These are phyloP conservation scores for Heterotis niloticus DNA, from an alignment of 2,113 vertebrate species.

Conservation along the genomic window DNA sequence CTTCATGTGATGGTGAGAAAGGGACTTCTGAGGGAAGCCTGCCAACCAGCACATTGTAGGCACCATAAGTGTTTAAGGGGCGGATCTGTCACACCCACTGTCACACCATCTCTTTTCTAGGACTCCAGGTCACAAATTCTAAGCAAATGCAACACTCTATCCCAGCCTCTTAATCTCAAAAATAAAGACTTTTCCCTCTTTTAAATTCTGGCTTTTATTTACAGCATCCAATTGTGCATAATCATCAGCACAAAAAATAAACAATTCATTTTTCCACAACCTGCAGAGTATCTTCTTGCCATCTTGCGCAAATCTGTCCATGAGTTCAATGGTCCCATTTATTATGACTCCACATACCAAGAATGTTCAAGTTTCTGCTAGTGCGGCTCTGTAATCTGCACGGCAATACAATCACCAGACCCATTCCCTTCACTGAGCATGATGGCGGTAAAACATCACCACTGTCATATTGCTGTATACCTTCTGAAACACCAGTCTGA, in stretches of 20 bases:
- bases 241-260: conserved; percentile 6
- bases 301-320: conserved; percentile 8
- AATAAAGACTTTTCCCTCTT: background rate
- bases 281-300: background rate
- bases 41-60: too few species aligned
- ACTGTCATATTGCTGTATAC: background rate
- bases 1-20: background rate
- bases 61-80: too few species aligned
- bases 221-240: conserved; percentile 1
- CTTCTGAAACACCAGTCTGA: too few species aligned
- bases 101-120: too few species aligned
- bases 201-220: background rate
- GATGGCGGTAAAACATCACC: background rate
- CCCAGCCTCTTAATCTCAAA: background rate
- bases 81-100: too few species aligned
- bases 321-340: conserved; percentile 12
- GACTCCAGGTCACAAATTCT: too few species aligned
- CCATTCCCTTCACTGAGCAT: background rate
- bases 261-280: conserved; percentile 7
- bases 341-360: background rate
- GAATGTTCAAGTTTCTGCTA: background rate
- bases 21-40: too few species aligned
- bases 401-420: background rate
- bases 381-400: background rate
- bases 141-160: background rate